phyloP scores from a whole-genome alignment of 2,888 invertebrate species.

The Criorhina ranunculi region DNA sequence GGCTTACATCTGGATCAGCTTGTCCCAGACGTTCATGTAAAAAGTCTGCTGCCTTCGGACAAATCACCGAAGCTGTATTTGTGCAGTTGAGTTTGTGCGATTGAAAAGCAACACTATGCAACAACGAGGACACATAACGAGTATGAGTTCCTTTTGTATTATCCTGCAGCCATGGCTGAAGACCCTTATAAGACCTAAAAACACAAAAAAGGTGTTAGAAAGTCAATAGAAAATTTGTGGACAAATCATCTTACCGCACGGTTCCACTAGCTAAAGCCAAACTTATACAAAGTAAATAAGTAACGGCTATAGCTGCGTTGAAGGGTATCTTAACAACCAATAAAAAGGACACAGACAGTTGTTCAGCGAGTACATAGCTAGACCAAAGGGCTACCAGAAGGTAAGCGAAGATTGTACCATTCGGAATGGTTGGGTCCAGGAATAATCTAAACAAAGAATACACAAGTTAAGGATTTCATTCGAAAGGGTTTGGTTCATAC shows the following conservation, averaged over 20 bases:
- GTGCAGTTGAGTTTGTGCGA: slow-evolving; percentile 86
- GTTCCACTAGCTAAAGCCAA: slow-evolving; percentile 90
- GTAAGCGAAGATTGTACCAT: slow-evolving; percentile 86
- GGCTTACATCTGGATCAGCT: slow-evolving; percentile 83
- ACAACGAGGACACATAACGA: slow-evolving; percentile 91
- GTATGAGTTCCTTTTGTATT: slow-evolving; percentile 92
- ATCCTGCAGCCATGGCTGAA: slow-evolving; percentile 93
- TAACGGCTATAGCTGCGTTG: slow-evolving; percentile 90
- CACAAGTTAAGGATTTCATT: background rate
- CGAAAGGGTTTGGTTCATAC: slow-evolving; percentile 77
- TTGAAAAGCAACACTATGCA: slow-evolving; percentile 90
- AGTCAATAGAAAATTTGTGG: background rate
- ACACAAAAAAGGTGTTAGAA: slow-evolving; percentile 15
- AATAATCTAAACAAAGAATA: slow-evolving; percentile 79
- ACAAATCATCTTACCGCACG: slow-evolving; percentile 86
- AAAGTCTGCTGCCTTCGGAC: slow-evolving; percentile 83
- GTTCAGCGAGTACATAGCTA: slow-evolving; percentile 93
- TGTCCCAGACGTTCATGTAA: slow-evolving; percentile 83
- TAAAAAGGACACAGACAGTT: slow-evolving; percentile 92
- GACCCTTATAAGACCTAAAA: slow-evolving; percentile 88
- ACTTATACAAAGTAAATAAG: slow-evolving; percentile 91
- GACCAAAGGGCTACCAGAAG: slow-evolving; percentile 92
- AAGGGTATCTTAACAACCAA: slow-evolving; percentile 92
- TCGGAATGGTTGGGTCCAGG: slow-evolving; percentile 81
- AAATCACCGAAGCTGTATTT: slow-evolving; percentile 83